Evolutionary conservation across 1,140 invertebrate species (phyloP).

Genomic region (Leptinotarsa texana): DNA sequence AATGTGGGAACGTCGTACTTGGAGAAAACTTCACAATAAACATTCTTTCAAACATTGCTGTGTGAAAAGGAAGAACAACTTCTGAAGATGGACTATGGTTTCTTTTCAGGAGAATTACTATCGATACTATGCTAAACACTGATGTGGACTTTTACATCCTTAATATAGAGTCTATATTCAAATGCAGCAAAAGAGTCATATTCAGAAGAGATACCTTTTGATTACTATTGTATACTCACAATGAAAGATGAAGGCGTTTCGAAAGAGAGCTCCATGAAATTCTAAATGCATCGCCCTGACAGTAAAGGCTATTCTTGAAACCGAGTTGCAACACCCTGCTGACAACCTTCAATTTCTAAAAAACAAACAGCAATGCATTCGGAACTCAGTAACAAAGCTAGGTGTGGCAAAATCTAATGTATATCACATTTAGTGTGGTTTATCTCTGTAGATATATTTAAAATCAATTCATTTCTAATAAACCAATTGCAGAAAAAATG

Average conservation of each 20-base stretch:
- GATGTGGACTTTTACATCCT: too few relatives aligned
- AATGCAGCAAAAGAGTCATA: too few relatives aligned
- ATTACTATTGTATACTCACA: neutral
- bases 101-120: too few relatives aligned
- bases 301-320: constrained; percentile 12
- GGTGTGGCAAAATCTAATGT: constrained; percentile 20
- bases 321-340: constrained; percentile 14
- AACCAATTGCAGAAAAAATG: constrained; percentile 1
- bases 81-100: too few relatives aligned
- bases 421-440: constrained; percentile 19
- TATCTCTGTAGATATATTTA: constrained; percentile 5
- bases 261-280: constrained; percentile 4
- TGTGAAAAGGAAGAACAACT: too few relatives aligned
- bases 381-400: constrained; percentile 11
- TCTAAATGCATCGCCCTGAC: constrained; percentile 17
- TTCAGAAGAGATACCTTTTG: too few relatives aligned
- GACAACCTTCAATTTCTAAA: constrained; percentile 17
- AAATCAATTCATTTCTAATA: constrained; percentile 6
- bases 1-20: too few relatives aligned
- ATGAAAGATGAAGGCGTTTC: neutral
- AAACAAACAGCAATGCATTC: neutral
- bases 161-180: too few relatives aligned
- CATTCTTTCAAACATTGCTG: too few relatives aligned
- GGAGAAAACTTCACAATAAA: too few relatives aligned
- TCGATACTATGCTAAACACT: too few relatives aligned